Base-by-base conservation (phyloP, 2,113 vertebrate genomes). In the Herpailurus yagouaroundi region DNA sequence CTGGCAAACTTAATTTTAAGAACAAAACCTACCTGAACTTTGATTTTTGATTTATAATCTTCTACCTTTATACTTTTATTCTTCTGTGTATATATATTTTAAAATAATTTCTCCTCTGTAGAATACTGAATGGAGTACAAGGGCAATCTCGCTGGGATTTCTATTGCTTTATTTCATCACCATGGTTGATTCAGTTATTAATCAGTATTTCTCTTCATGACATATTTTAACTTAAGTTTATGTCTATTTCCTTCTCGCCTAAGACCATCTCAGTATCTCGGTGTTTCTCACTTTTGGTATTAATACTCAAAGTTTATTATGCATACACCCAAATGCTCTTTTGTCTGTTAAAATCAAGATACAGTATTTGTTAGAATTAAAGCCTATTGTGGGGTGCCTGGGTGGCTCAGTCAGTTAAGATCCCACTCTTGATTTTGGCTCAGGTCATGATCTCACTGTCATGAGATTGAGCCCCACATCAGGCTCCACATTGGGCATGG, bases 301-400 rank as follows among this genome's bases (percentile, higher is more conserved):
- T 95, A 38, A 45, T 90, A 55, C 33, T 74, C 73, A 31, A 88
- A 89, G 25, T 83, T 92, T 93, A 77, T 95, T n/a, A 52, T 84
- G 66, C 27, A 80, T 73, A 6, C 64, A n/a, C 15, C 36, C 82
- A 87, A 94, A 71, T 63, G n/a, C 19, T 89, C 36, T 86, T 81
- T 82, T 21, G 55, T 94, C 41, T 91, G 33, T 83, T 94, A 92
- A 97, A 89, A 86, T 95, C 69, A 93, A 85, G 45, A 77, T 97
- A 92, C 21, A 60, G 57, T 23, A 60, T 60, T 19, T 60, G 57
- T 23, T 60, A 60, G 57, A 60, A 60, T 60, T 60, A 60, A 60
- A 60, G 57, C 57, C 57, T 60, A 60, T 60, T 23, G 21, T 60
- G 57, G 57, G 57, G 21, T 23, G 57, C 57, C 57, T 60, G 57